These are phyloP conservation scores for Muntiacus muntjak DNA, from an alignment of 2,113 vertebrate species.

Conservation along the genomic window DNA sequence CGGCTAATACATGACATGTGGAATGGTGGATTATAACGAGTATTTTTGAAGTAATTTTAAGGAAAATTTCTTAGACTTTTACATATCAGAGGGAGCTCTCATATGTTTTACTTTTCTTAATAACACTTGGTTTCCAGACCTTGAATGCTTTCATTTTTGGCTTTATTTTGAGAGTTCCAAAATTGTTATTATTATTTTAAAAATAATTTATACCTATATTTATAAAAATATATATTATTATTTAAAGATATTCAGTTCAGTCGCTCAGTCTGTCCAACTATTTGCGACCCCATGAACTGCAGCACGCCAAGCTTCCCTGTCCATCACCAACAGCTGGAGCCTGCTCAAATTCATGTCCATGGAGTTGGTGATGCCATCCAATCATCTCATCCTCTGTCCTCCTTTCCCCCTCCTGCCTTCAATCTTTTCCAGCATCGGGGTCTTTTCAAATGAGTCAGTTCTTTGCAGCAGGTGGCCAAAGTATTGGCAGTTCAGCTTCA, in stretches of 20 bases:
- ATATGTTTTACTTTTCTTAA: not conserved
- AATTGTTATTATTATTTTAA: not conserved
- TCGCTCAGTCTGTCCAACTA: not conserved
- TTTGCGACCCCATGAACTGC: not conserved
- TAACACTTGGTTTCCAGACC: not conserved
- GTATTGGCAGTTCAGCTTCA: not conserved
- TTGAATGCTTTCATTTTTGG: not conserved
- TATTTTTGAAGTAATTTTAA: not conserved
- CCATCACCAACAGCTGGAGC: not conserved
- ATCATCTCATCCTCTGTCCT: not conserved
- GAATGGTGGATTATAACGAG: not conserved
- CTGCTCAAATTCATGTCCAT: not conserved
- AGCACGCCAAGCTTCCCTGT: not conserved
- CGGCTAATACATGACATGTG: not conserved
- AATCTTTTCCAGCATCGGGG: not conserved
- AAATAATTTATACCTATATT: not conserved
- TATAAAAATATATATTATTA: not conserved
- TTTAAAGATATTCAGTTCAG: not conserved
- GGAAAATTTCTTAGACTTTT: not conserved
- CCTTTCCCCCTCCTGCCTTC: not conserved
- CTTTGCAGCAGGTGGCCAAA: not conserved
- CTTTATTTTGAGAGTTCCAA: not conserved
- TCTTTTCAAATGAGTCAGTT: not conserved
- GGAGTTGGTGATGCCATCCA: not conserved
- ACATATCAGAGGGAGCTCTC: not conserved